Percentiles rank a stretch among this genome's conserved stretches.
Conservation (phyloP, 2,797 vertebrate species). For the Chaetodon trifasciatus region DNA sequence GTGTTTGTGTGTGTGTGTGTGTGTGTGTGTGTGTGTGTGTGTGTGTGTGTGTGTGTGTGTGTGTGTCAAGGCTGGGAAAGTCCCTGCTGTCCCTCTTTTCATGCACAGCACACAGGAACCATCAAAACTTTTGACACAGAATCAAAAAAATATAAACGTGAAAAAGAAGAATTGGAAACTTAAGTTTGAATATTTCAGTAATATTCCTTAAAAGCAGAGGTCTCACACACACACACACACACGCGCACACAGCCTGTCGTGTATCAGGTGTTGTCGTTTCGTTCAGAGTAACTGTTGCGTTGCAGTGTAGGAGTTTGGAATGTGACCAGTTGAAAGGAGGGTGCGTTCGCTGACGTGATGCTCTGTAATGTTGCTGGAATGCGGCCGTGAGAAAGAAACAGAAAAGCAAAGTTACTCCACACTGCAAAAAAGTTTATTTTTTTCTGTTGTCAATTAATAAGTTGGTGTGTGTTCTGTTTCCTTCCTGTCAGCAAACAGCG, state of each 20-base stretch:
- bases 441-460: too few relatives aligned
- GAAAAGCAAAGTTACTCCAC: neutral
- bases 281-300: slow-evolving; percentile 13
- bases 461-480: too few relatives aligned
- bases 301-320: slow-evolving; percentile 31
- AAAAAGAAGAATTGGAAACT: neutral
- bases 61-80: slow-evolving; percentile 66
- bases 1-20: slow-evolving; percentile 23
- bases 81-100: slow-evolving; percentile 64
- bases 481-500: neutral
- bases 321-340: slow-evolving; percentile 53
- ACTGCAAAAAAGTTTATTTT: neutral
- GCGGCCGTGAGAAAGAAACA: neutral
- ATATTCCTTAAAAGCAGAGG: neutral
- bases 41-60: slow-evolving; percentile 39
- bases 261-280: slow-evolving; percentile 5
- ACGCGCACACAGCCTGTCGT: neutral
- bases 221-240: neutral
- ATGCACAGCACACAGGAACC: too few relatives aligned
- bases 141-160: neutral
- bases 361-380: slow-evolving; percentile 37
- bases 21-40: slow-evolving; percentile 27
- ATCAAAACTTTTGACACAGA: neutral
- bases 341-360: slow-evolving; percentile 24
- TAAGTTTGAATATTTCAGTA: neutral